These are phyloP conservation scores for Resseliella maxima DNA, from an alignment of 2,888 invertebrate genomes.

Conservation along the genomic window DNA sequence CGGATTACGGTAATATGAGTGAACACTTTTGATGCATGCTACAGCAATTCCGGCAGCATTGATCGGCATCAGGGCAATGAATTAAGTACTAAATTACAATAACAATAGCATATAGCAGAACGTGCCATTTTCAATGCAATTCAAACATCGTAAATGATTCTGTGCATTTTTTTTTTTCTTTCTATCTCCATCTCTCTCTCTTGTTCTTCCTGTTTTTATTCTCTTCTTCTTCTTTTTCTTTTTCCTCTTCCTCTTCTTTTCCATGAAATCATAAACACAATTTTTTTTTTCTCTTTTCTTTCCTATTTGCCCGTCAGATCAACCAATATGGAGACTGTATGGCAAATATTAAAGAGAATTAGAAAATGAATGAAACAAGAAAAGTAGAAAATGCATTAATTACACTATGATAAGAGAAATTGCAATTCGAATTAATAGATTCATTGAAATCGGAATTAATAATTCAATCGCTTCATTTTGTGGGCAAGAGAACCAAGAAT, in stretches of 20 bases:
- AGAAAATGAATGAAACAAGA: not conserved
- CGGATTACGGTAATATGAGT: slow-evolving; percentile 51
- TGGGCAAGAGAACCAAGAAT: not conserved
- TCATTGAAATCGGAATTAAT: slow-evolving; percentile 25
- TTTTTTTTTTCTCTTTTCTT: not conserved
- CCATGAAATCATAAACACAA: not conserved
- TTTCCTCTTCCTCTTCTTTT: no score
- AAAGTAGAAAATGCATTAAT: slow-evolving; percentile 35
- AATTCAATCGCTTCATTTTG: not conserved
- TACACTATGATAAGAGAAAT: slow-evolving; percentile 36
- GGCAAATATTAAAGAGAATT: not conserved
- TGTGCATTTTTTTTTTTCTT: not conserved
- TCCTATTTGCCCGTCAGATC: not conserved
- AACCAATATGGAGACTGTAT: not conserved
- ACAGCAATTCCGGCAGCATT: not conserved
- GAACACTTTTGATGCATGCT: slow-evolving; percentile 1
- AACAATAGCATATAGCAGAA: slow-evolving; percentile 9
- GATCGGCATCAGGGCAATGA: not conserved
- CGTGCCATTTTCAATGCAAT: slow-evolving; percentile 43
- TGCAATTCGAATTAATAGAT: slow-evolving; percentile 19
- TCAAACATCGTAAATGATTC: slow-evolving; percentile 4
- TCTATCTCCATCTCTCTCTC: no score
- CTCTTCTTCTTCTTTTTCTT: no score
- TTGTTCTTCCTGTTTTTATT: no score
- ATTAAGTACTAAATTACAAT: slow-evolving; percentile 31